These are phyloP conservation scores for Tromatobia lineatoria DNA, from an alignment of 2,888 invertebrate genomes.

Conservation along the genomic window DNA sequence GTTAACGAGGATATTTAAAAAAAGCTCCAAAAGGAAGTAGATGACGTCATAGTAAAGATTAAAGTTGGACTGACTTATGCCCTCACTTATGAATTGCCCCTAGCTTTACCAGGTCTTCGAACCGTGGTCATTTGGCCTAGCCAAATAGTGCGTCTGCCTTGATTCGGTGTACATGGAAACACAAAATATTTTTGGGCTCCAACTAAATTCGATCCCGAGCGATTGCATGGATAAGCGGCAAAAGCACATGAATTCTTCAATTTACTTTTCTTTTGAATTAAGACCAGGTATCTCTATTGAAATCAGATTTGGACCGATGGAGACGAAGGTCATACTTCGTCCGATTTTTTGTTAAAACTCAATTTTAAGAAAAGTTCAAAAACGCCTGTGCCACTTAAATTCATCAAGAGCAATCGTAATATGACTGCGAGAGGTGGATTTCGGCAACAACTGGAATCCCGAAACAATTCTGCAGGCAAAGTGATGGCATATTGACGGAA, in stretches of 20 bases:
- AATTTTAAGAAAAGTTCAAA: slow-evolving; percentile 59
- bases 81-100: slow-evolving; percentile 79
- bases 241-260: background rate
- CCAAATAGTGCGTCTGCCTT: slow-evolving; percentile 75
- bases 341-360: slow-evolving; percentile 69
- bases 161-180: slow-evolving; percentile 79
- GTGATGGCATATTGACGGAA: background rate
- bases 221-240: slow-evolving; percentile 77
- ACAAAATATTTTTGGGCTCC: slow-evolving; percentile 81
- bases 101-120: slow-evolving; percentile 67
- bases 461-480: slow-evolving; percentile 1
- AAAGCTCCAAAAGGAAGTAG: slow-evolving; percentile 72
- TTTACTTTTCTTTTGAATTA: slow-evolving; percentile 76
- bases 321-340: slow-evolving; percentile 70
- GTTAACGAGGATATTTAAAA: slow-evolving; percentile 69
- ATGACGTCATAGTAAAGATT: slow-evolving; percentile 63
- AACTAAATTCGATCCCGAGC: slow-evolving; percentile 83
- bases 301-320: slow-evolving; percentile 71
- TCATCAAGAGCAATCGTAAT: slow-evolving; percentile 43
- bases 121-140: slow-evolving; percentile 75
- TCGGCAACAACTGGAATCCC: slow-evolving; percentile 66
- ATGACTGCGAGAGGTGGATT: slow-evolving; percentile 70
- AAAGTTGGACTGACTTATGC: slow-evolving; percentile 60
- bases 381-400: slow-evolving; percentile 66
- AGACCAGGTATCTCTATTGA: slow-evolving; percentile 83